Evolutionary conservation across 92 coral and sea anemone species (phyloP), one percentile per base, ranked within the genome.

Genomic region (Chrysogorgia sp.): DNA sequence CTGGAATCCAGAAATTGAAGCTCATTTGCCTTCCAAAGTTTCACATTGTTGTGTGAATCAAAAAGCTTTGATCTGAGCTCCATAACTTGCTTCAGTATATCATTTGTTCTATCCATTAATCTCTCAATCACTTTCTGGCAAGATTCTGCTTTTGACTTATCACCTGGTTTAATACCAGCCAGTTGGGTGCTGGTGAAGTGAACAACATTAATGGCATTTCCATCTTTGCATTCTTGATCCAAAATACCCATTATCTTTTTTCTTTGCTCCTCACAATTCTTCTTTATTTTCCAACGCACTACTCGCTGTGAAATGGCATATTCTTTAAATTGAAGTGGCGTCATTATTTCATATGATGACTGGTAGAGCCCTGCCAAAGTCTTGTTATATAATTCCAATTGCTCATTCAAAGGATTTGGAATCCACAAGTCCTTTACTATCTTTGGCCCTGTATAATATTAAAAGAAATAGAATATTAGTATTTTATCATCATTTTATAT

Each of bases 311-410:
- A 29, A 23, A 78, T 63, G 20, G 40, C 83, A 64, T 63, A 78
- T 1, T 78, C 83, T 58, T 78, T 78, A 32, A 59, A 59, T 64
- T 76, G 81, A 15, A 58, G 25, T 34, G 83, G 83, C 4, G 83
- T 63, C 45, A 77, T 62, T 2, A 77, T 21, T 22, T 77, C 82
- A 40, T 21, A 62, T 26, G 61, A 40, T 20, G 82, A 77, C 14
- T 22, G 7, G 53, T 58, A 77, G 37, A 77, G n/a, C 37, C 26
- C 82, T 25, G 14, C 43, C 43, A 77, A 47, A 25, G 43, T 60
- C 22, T 25, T 17, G 60, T 43, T 77, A 60, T 28, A 12, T 25
- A 77, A 77, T 10, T 23, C 34, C 74, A 77, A 28, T 49, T 77
- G 74, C 20, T 19, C 7, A 10, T 10, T 61, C 12, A 79, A 37